These are phyloP conservation scores for Dryas iulia DNA, from an alignment of 1,140 invertebrate genomes.

Conservation along the genomic window DNA sequence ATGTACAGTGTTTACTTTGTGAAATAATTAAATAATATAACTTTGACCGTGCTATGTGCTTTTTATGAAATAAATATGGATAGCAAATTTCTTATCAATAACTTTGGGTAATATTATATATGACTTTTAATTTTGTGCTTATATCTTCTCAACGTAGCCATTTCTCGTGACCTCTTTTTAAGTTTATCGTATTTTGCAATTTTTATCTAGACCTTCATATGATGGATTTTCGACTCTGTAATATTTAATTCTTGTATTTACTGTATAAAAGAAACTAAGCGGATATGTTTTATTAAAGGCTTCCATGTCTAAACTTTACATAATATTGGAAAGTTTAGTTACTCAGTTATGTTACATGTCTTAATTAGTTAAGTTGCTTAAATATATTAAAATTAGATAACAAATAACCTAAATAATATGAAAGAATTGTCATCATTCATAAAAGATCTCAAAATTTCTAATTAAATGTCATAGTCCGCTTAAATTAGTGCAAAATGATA, in stretches of 20 bases:
- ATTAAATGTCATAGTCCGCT: too few relatives aligned
- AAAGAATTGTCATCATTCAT: too few relatives aligned
- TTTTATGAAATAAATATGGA: slow-evolving; percentile 47
- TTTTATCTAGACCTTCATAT: neutral
- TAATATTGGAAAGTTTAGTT: neutral
- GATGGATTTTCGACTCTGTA: neutral
- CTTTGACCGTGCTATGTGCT: slow-evolving; percentile 13
- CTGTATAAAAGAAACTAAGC: neutral
- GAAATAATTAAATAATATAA: neutral
- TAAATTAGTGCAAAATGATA: too few relatives aligned
- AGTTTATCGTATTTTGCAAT: neutral
- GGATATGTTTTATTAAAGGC: neutral
- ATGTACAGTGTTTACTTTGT: neutral
- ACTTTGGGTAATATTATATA: slow-evolving; percentile 51
- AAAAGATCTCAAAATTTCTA: too few relatives aligned
- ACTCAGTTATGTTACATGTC: too few relatives aligned
- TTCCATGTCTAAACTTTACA: neutral
- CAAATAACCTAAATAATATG: neutral
- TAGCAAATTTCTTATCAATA: slow-evolving; percentile 62
- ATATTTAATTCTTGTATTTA: neutral
- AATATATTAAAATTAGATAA: too few relatives aligned
- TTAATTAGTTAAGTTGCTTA: too few relatives aligned
- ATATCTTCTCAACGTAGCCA: slow-evolving; percentile 32
- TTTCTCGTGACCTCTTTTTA: slow-evolving; percentile 42
- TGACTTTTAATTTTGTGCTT: neutral